A percentile compares a stretch with the other conserved stretches of the same genome.
phyloP scores from a whole-genome alignment of 2,888 invertebrate genomes.

The Brenthis ino region DNA sequence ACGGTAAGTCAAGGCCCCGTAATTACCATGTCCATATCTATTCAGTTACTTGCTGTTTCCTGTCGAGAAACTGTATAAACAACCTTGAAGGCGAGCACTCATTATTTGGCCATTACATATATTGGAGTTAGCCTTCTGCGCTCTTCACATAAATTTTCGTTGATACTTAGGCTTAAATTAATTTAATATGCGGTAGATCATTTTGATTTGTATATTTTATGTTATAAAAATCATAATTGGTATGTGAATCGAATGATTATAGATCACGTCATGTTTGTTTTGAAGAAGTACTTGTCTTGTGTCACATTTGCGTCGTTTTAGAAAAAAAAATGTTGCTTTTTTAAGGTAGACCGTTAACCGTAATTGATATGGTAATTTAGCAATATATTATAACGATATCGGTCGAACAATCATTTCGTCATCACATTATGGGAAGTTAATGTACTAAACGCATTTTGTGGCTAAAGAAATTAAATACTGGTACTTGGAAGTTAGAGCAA shows the following conservation, averaged over 20 bases:
- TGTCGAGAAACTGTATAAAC: constrained; percentile 64
- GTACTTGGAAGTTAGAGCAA: constrained; percentile 51
- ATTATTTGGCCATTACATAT: constrained; percentile 70
- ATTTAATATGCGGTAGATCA: background rate
- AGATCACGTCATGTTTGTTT: too few species aligned
- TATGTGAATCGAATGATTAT: background rate
- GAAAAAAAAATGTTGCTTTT: background rate
- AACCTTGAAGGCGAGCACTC: constrained; percentile 74
- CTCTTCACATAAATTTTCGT: constrained; percentile 68
- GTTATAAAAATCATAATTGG: background rate
- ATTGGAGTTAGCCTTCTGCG: constrained; percentile 63
- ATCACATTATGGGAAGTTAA: constrained; percentile 44
- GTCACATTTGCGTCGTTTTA: too few species aligned
- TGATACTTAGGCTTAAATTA: constrained; percentile 49
- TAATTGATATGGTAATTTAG: constrained; percentile 37
- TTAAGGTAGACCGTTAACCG: constrained; percentile 43
- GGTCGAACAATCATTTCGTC: constrained; percentile 42
- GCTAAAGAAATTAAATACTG: constrained; percentile 42
- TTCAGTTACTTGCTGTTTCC: constrained; percentile 74
- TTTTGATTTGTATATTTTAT: background rate
- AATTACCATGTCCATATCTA: constrained; percentile 78
- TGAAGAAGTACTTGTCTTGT: too few species aligned
- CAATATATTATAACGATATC: constrained; percentile 33
- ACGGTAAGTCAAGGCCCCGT: constrained; percentile 78
- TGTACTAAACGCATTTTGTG: constrained; percentile 53